Percentiles rank a stretch among this genome's conserved stretches.
Conservation (phyloP, 2,888 invertebrate genomes). For the Caenorhabditis angaria region DNA sequence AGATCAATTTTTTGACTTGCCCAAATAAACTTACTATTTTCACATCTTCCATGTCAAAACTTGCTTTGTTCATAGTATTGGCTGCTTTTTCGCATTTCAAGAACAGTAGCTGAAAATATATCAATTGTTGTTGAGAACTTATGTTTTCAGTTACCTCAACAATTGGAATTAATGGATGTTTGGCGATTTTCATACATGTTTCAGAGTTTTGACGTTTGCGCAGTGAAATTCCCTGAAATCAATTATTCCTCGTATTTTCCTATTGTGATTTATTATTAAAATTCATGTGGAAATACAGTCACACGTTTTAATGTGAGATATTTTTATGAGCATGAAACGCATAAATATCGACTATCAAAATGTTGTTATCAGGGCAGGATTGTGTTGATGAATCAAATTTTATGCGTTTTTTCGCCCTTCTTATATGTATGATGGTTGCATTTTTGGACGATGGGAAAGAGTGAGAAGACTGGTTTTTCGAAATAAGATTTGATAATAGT, state of each 20-base stretch:
- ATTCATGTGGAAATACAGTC: background rate
- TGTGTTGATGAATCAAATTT: constrained; percentile 2
- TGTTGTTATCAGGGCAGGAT: constrained; percentile 27
- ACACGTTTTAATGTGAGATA: constrained; percentile 5
- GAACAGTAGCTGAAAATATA: constrained; percentile 24
- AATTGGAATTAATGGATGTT: constrained; percentile 44
- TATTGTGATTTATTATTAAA: background rate
- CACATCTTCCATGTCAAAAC: constrained; percentile 40
- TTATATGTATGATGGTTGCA: background rate
- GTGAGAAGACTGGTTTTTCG: too few species aligned
- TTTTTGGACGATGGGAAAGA: background rate
- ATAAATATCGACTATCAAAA: constrained; percentile 42
- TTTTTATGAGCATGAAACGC: constrained; percentile 7
- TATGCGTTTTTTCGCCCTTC: background rate
- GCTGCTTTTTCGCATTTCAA: constrained; percentile 40
- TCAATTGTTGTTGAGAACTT: background rate
- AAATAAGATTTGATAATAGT: too few species aligned
- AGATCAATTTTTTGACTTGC: constrained; percentile 21
- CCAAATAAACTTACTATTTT: constrained; percentile 26
- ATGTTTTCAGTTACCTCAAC: constrained; percentile 18
- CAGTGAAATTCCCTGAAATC: background rate
- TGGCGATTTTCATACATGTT: constrained; percentile 14
- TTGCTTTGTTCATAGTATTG: constrained; percentile 12
- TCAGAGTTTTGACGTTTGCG: background rate
- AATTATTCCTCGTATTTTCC: background rate